These are phyloP conservation scores for Clinocottus analis DNA, from an alignment of 2,113 vertebrate species.

Conservation along the genomic window DNA sequence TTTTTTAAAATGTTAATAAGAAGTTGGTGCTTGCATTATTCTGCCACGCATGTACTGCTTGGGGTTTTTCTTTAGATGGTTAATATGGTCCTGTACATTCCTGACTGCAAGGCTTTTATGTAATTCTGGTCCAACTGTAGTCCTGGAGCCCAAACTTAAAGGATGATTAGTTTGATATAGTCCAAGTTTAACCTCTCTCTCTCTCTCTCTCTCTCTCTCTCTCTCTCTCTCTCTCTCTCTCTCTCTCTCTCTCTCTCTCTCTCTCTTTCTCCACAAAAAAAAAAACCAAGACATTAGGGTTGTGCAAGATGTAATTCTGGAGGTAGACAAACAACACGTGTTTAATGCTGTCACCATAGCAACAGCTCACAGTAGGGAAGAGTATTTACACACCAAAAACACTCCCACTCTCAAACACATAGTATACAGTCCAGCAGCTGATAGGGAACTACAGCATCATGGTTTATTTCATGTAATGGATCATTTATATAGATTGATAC, in stretches of 20 bases:
- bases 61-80: too few species aligned
- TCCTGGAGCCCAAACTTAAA: not conserved
- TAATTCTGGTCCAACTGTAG: too few species aligned
- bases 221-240: too few species aligned
- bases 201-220: too few species aligned
- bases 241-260: too few species aligned
- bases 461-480: not conserved
- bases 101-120: not conserved
- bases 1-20: not conserved
- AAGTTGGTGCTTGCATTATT: not conserved
- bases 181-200: too few species aligned
- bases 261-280: conserved; percentile 7
- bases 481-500: not conserved
- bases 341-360: conserved; percentile 78
- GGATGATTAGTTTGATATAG: too few species aligned
- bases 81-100: too few species aligned
- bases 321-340: conserved; percentile 70
- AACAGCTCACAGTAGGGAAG: conserved; percentile 73
- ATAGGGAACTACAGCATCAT: not conserved
- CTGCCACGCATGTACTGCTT: too few species aligned
- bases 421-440: not conserved
- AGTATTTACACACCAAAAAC: conserved; percentile 56
- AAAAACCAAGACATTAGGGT: conserved; percentile 41
- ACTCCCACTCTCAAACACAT: conserved; percentile 25
- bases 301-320: conserved; percentile 69